Base-by-base conservation (phyloP, 2,113 vertebrate species). In the Ceratotherium simum region DNA sequence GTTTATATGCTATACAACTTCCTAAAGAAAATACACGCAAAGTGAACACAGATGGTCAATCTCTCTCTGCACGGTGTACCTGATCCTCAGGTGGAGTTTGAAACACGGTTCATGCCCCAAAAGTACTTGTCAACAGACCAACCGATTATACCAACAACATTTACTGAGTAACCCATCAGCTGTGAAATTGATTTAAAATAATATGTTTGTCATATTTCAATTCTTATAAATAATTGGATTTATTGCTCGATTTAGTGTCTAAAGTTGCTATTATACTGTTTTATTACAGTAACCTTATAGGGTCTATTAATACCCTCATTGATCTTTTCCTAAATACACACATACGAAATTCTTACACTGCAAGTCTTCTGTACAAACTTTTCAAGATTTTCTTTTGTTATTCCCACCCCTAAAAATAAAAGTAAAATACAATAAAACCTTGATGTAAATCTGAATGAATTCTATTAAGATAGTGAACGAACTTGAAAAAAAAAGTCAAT, bases 61-160 rank as follows among this genome's bases (percentile, higher is more conserved):
- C 42, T 56, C 5, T 27, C 16, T 56, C n/a, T 33, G 13, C 2
- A 46, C 17, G 16, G 3, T 46, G 27, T 25, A 36, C 5, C 23
- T 7, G 48, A 27, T 39, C 39, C 5, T 33, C 27, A 75, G 29
- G 54, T 78, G 16, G 54, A 20, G 20, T 42, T 23, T 79, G 8
- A 7, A 56, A 39, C 2, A 58, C 4, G 14, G 46, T 4, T 36
- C 27, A 5, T 13, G 1, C 1, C n/a, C 21, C 48, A 16, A 56
- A 87, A 75, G 25, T 39, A 23, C 54, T 64, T 36, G 4, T 51
- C 13, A 17, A 46, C 11, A 25, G 6, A 62, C 54, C 14, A 6
- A 46, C 27, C 23, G n/a, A 70, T 31, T 21, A 62, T 0, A 31
- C 8, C 7, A 39, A 16, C 10, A 14, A 17, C 23, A 75, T 25